These are phyloP conservation scores for Intellagama lesueurii DNA, from an alignment of 2,797 vertebrate genomes.

Conservation along the genomic window DNA sequence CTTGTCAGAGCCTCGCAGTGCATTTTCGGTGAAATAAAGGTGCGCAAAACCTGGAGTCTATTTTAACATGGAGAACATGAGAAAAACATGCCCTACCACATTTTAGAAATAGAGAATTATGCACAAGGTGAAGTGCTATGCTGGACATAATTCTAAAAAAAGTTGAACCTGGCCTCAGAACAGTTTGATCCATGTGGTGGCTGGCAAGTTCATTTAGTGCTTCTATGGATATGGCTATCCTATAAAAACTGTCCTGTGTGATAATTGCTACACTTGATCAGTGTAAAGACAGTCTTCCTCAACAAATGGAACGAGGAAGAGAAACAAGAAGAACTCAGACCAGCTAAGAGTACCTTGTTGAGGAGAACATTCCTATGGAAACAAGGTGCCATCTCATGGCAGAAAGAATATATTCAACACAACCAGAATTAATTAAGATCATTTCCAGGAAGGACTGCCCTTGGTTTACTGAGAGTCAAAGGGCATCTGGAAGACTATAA, in stretches of 20 bases:
- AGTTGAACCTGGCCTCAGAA: conserved; percentile 17
- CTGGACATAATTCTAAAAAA: not conserved
- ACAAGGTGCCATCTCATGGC: conserved; percentile 56
- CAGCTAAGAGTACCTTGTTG: conserved; percentile 36
- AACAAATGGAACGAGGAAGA: conserved; percentile 19
- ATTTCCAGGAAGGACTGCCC: conserved; percentile 70
- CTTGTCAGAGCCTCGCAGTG: no score
- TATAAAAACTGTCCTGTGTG: conserved; percentile 18
- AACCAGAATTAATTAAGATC: conserved; percentile 76
- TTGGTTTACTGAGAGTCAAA: conserved; percentile 71
- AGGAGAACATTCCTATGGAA: conserved; percentile 57
- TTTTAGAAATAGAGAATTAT: conserved; percentile 25
- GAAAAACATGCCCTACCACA: no score
- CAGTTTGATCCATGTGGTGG: not conserved
- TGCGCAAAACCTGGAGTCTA: no score
- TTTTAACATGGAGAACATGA: no score
- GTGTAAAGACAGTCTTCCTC: not conserved
- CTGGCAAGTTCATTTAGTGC: not conserved
- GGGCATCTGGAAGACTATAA: conserved; percentile 72
- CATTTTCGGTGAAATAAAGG: no score
- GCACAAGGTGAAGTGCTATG: conserved; percentile 22
- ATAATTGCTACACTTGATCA: not conserved
- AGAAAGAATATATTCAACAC: conserved; percentile 62
- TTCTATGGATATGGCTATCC: not conserved
- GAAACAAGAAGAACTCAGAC: conserved; percentile 41